Evolutionary conservation across 2,888 invertebrate genomes (phyloP).

Genomic region (Lithosia quadra): DNA sequence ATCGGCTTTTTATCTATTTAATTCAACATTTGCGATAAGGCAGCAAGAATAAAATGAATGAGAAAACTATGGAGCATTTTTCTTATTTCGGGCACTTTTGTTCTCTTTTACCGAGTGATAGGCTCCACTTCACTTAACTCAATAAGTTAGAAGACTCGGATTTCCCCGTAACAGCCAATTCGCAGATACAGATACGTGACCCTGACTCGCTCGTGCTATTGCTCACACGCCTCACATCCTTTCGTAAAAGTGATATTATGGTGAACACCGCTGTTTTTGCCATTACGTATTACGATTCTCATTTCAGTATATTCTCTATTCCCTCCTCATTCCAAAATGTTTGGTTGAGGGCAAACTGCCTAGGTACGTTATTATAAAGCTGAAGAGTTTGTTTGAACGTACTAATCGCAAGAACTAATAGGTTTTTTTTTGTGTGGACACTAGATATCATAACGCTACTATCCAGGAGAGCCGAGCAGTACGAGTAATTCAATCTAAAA

Average conservation of each 20-base stretch:
- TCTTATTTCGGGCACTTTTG: background rate
- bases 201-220: background rate
- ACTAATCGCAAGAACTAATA: too few species aligned
- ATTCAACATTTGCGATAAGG: background rate
- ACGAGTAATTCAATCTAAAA: too few species aligned
- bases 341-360: too few species aligned
- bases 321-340: too few species aligned
- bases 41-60: too few species aligned
- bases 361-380: too few species aligned
- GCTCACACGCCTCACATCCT: background rate
- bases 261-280: background rate
- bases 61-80: background rate
- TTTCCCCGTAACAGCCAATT: constrained; percentile 4
- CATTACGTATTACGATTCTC: too few species aligned
- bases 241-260: background rate
- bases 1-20: background rate
- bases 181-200: constrained; percentile 5
- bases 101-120: background rate
- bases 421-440: too few species aligned
- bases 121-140: constrained; percentile 2
- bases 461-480: too few species aligned
- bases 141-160: constrained; percentile 4
- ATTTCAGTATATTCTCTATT: too few species aligned
- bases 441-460: too few species aligned
- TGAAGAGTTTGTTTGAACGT: too few species aligned